These are phyloP conservation scores for Andrena hattorfiana DNA, from an alignment of 2,888 invertebrate species.

Conservation along the genomic window DNA sequence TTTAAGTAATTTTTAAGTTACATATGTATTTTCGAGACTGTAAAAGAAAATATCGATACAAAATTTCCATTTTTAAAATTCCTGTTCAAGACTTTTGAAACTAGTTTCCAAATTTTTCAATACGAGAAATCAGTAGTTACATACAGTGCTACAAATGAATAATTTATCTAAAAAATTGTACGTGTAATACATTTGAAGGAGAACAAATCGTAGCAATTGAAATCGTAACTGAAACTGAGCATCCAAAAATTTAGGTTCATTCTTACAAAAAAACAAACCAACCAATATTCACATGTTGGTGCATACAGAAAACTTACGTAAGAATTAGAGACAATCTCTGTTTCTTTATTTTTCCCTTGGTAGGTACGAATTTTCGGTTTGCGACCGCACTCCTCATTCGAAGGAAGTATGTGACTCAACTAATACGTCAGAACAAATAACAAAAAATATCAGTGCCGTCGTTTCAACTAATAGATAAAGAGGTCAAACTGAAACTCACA, in stretches of 20 bases:
- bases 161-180: not conserved
- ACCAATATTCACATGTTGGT: not conserved
- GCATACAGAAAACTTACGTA: slow-evolving; percentile 75
- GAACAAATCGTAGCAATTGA: slow-evolving; percentile 15
- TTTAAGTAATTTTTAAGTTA: no score
- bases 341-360: slow-evolving; percentile 38
- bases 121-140: no score
- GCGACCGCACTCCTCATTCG: slow-evolving; percentile 68
- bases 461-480: slow-evolving; percentile 2
- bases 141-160: no score
- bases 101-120: no score
- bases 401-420: slow-evolving; percentile 75
- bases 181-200: not conserved
- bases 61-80: no score
- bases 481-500: not conserved
- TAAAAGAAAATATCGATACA: no score
- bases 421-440: slow-evolving; percentile 68
- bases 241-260: slow-evolving; percentile 3
- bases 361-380: slow-evolving; percentile 73
- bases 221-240: not conserved
- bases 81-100: no score
- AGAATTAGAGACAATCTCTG: slow-evolving; percentile 71
- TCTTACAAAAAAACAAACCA: not conserved
- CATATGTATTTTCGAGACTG: no score
- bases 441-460: slow-evolving; percentile 49